Base-by-base conservation (phyloP, 2,113 vertebrate genomes). In the Heloderma charlesbogerti region DNA sequence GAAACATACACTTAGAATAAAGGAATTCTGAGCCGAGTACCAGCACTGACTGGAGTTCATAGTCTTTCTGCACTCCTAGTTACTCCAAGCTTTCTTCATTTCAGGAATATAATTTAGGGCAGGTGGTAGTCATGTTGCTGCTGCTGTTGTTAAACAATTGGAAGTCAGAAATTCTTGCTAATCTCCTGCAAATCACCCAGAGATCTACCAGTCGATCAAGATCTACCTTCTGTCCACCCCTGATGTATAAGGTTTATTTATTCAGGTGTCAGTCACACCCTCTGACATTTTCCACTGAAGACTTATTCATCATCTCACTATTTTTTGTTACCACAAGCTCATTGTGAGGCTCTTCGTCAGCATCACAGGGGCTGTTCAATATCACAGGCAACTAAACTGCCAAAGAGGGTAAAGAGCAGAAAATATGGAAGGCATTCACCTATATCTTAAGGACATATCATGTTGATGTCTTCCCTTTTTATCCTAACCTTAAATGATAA, bases 261-360 rank as follows among this genome's bases (percentile, higher is more conserved):
- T 34, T n/a, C 79, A 57, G 48, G 79, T 60, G 18, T 60, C 51
- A 60, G n/a, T n/a, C n/a, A n/a, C 37, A 31, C 16, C 80, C 29
- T 81, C 79, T 81, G 79, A 81, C 48, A 34, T 81, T 81, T 79
- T 79, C 77, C 77, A 29, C 43, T 78, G 75, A 78, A 78, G 40
- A 45, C 22, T 77, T 78, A 48, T 79, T 79, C 77, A 82, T 82
- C 48, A 18, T 29, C 27, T 82, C 6, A 1, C 34, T 54, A 82
- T 60, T 81, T 81, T 81, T 48, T 72, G 77, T 79, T 79, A 29
- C 27, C 43, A 79, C 15, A 60, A 60, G 57, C 57, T 45, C 43
- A 31, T 80, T 60, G 80, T 82, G 54, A 60, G 3, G 18, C n/a
- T 60, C 54, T 82, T n/a, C 60, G 34, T 6, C 45, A n/a, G n/a